Percentiles rank a stretch among this genome's conserved stretches.
Conservation (phyloP, 1,140 invertebrate species). For the Diabrotica virgifera region DNA sequence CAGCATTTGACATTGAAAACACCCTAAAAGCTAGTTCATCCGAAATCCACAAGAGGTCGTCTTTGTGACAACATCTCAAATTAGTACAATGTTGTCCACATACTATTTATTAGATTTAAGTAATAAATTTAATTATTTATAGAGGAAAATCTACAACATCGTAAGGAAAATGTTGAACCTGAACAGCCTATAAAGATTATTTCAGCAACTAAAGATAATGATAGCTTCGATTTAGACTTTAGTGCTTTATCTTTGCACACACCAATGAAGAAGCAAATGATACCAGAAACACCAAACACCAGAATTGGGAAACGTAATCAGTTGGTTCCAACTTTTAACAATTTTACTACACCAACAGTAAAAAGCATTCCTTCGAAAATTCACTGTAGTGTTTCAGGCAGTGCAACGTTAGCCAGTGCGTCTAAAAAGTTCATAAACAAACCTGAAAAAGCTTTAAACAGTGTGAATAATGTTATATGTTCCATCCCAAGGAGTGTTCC, state of each 20-base stretch:
- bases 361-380: constrained; percentile 20
- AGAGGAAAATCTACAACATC: neutral
- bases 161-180: neutral
- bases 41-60: no score
- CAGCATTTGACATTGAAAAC: no score
- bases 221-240: constrained; percentile 31
- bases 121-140: neutral
- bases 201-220: constrained; percentile 11
- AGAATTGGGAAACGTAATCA: neutral
- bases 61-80: no score
- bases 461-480: constrained; percentile 9
- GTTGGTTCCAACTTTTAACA: neutral
- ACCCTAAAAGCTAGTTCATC: no score
- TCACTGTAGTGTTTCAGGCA: neutral
- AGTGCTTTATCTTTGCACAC: constrained; percentile 23
- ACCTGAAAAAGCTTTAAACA: constrained; percentile 6
- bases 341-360: constrained; percentile 25
- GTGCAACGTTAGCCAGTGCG: neutral
- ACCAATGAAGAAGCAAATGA: constrained; percentile 20
- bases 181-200: neutral
- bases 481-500: constrained; percentile 5
- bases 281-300: neutral
- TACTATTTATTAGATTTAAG: neutral
- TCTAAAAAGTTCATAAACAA: neutral
- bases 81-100: neutral